Base-by-base conservation (phyloP, 2,113 vertebrate genomes). In the Rafetus swinhoei region DNA sequence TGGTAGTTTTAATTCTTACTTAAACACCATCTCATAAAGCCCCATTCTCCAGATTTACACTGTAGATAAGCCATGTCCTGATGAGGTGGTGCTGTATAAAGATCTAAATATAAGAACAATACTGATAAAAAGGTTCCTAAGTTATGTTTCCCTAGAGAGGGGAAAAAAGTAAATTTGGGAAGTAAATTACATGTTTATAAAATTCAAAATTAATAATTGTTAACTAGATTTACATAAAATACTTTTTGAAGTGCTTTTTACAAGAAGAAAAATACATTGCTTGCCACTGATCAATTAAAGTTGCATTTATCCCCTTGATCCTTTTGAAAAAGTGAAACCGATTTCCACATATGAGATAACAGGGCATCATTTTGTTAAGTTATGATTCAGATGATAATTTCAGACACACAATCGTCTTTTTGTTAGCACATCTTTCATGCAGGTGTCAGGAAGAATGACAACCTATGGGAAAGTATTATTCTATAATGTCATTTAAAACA, bases 251-350 rank as follows among this genome's bases (percentile, higher is more conserved):
- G 6, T 86, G 4, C n/a, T 81, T 91, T 79, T 54, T 81, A 56
- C 55, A 16, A n/a, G 22, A 39, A 5, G 32, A 52, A 32, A 60
- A 74, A 22, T 69, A 16, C 1, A 39, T 50, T 82, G 14, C 22
- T 81, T 84, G 56, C 1, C 18, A 60, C 79, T 85, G 76, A 81
- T 12, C 50, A 90, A 83, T 56, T 90, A 9, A 54, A 89, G n/a
- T 80, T 65, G 2, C 24, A 2, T 50, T 90, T 72, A 52, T 84
- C 52, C n/a, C 81, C 72, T 93, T 91, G 89, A 92, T 16, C 29
- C 22, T 54, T 7, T 9, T 60, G 91, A 89, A 94, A 94, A 97
- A 55, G 88, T 89, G 90, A 95, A 96, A 95, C 81, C 89, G 90
- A 87, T 94, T 95, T 96, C 87, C 57, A 59, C 54, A 10, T 18